phyloP scores from a whole-genome alignment of 2,113 vertebrate species.

The Cyrtonyx montezumae region DNA sequence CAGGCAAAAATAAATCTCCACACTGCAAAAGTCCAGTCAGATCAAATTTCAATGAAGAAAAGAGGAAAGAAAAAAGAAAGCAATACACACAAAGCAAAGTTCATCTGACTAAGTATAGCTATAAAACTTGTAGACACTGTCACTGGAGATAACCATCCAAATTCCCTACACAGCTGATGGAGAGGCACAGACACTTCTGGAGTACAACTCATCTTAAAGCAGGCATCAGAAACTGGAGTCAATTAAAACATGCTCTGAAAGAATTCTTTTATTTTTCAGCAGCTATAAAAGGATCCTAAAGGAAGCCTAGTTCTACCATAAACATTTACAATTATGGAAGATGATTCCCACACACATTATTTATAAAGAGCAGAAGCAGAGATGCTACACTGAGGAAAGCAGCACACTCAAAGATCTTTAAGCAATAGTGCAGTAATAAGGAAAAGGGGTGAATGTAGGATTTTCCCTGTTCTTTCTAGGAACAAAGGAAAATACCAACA shows the following conservation, averaged over 20 bases:
- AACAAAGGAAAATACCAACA: not conserved
- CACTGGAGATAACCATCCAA: not conserved
- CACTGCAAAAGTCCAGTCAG: not conserved
- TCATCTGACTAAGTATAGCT: not conserved
- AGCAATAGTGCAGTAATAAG: not conserved
- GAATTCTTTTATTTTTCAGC: not conserved
- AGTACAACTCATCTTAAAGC: not conserved
- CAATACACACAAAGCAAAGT: not conserved
- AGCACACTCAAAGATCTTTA: not conserved
- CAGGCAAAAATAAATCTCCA: not conserved
- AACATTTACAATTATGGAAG: not conserved
- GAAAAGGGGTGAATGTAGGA: not conserved
- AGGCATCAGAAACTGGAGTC: not conserved
- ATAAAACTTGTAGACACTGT: not conserved
- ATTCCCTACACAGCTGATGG: not conserved
- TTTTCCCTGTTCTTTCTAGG: not conserved
- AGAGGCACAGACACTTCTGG: not conserved
- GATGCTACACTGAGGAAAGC: not conserved
- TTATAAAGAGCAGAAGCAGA: not conserved
- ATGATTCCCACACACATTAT: not conserved
- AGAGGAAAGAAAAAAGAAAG: not conserved
- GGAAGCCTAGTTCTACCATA: not conserved
- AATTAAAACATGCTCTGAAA: not conserved
- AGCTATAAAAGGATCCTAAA: not conserved
- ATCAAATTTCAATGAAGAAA: not conserved